Percentiles rank a stretch among this genome's conserved stretches.
These are phyloP conservation scores for Brachynemurus nebulosus DNA, from an alignment of 2,888 invertebrate species.

Conservation along the genomic window DNA sequence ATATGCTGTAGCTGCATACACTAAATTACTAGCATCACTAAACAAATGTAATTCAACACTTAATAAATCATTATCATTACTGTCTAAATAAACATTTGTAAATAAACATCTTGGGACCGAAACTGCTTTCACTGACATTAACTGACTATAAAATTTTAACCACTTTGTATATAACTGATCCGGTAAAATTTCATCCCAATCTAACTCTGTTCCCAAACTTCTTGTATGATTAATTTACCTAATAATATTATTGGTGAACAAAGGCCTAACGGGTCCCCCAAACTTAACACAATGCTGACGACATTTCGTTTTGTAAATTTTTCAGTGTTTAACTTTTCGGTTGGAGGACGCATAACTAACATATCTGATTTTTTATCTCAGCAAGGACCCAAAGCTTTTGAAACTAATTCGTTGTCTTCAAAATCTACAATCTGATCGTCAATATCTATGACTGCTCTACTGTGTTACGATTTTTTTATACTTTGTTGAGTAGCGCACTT, in stretches of 20 bases:
- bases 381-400: not conserved
- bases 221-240: not conserved
- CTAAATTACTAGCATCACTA: not conserved
- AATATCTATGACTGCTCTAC: no score
- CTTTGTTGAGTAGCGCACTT: no score
- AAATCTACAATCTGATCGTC: not conserved
- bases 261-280: not conserved
- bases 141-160: not conserved
- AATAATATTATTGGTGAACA: not conserved
- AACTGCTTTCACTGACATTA: not conserved
- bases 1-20: not conserved
- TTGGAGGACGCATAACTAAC: not conserved
- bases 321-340: not conserved
- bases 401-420: not conserved
- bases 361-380: not conserved
- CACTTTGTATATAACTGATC: not conserved
- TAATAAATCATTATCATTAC: not conserved
- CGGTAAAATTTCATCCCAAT: not conserved
- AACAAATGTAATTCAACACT: not conserved
- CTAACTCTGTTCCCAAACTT: not conserved
- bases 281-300: not conserved
- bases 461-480: no score
- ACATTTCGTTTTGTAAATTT: not conserved
- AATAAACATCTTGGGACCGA: not conserved
- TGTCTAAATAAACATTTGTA: not conserved